Conservation (phyloP, 2,888 invertebrate species). For the Drosophila bunnanda region DNA sequence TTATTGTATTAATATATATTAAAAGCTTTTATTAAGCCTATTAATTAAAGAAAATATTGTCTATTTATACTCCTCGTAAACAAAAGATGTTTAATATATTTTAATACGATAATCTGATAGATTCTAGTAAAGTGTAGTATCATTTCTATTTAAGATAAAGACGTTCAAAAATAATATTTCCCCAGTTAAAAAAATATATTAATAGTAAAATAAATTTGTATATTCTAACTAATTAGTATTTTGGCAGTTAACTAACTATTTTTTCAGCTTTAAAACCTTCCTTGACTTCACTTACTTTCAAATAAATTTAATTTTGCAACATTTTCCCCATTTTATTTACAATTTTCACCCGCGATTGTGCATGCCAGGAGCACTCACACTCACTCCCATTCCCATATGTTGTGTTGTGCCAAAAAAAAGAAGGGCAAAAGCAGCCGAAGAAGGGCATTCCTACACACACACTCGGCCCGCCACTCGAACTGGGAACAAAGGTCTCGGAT, state of each 20-base stretch:
- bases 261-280: background rate
- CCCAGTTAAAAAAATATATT: too few relatives aligned
- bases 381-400: slow-evolving; percentile 1
- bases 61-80: too few relatives aligned
- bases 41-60: too few relatives aligned
- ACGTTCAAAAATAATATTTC: too few relatives aligned
- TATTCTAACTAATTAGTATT: background rate
- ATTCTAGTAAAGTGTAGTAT: too few relatives aligned
- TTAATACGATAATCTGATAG: too few relatives aligned
- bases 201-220: too few relatives aligned
- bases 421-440: slow-evolving; percentile 30
- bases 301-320: background rate
- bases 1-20: too few relatives aligned
- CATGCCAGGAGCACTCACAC: slow-evolving; percentile 3
- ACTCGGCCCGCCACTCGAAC: slow-evolving; percentile 51
- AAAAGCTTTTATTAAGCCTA: too few relatives aligned
- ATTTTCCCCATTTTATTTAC: too few relatives aligned
- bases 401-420: slow-evolving; percentile 19
- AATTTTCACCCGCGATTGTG: background rate
- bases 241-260: background rate
- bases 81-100: too few relatives aligned
- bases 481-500: slow-evolving; percentile 32
- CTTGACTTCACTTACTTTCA: background rate
- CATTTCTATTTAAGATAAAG: too few relatives aligned
- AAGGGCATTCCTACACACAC: slow-evolving; percentile 59